These are phyloP conservation scores for Rhynchophorus ferrugineus DNA, from an alignment of 1,140 invertebrate genomes.

Conservation along the genomic window DNA sequence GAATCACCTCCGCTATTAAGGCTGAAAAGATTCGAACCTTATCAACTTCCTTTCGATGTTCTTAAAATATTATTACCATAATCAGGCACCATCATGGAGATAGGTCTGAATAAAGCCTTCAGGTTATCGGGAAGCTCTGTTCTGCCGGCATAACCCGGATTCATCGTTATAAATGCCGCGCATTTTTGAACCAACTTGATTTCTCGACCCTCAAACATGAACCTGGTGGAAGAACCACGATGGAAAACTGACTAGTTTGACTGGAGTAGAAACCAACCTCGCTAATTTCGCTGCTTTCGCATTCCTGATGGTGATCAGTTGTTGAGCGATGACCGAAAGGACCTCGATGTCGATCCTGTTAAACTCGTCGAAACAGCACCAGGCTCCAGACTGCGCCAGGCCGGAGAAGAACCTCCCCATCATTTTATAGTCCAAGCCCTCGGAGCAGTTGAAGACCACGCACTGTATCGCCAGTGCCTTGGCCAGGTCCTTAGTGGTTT, in stretches of 20 bases:
- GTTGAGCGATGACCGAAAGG: constrained; percentile 80
- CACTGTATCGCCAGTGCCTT: constrained; percentile 82
- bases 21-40: constrained; percentile 44
- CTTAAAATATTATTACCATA: constrained; percentile 52
- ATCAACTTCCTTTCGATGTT: background rate
- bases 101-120: constrained; percentile 79
- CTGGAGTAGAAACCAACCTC: constrained; percentile 43
- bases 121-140: constrained; percentile 77
- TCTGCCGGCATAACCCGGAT: constrained; percentile 82
- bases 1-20: constrained; percentile 84
- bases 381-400: constrained; percentile 77
- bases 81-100: constrained; percentile 91
- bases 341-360: constrained; percentile 89
- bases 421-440: constrained; percentile 77
- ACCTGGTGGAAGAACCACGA: constrained; percentile 45
- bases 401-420: constrained; percentile 85
- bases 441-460: constrained; percentile 87
- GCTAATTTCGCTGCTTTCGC: constrained; percentile 59
- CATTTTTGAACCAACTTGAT: constrained; percentile 79
- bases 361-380: constrained; percentile 91
- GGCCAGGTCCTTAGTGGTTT: constrained; percentile 87
- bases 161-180: constrained; percentile 86
- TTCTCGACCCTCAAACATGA: constrained; percentile 85
- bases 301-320: constrained; percentile 69
- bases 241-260: background rate